These are phyloP conservation scores for Conchocele bisecta DNA, from an alignment of 2,888 invertebrate species.

Conservation along the genomic window DNA sequence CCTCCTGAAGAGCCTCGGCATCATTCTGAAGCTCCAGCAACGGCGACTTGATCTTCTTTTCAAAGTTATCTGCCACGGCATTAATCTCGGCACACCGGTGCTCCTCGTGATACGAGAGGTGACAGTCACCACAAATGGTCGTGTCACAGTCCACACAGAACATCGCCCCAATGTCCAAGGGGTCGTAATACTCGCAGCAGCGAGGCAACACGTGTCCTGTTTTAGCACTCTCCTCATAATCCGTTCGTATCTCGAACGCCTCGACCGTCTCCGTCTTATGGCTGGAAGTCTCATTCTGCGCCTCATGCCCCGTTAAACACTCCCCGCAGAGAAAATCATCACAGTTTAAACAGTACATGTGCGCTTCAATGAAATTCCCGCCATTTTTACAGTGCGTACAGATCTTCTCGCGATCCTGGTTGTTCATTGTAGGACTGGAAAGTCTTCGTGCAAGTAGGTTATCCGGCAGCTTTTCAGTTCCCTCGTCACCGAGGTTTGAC, in stretches of 20 bases:
- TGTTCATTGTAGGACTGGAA: constrained; percentile 47
- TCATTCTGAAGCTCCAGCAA: constrained; percentile 64
- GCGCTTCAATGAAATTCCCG: constrained; percentile 64
- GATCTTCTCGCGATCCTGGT: constrained; percentile 53
- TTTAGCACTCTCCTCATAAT: constrained; percentile 48
- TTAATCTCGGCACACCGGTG: constrained; percentile 74
- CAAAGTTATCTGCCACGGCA: constrained; percentile 75
- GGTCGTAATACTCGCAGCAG: constrained; percentile 73
- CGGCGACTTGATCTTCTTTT: constrained; percentile 70
- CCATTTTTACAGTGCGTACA: constrained; percentile 67
- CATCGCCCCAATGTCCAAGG: constrained; percentile 71
- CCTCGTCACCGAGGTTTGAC: constrained; percentile 41
- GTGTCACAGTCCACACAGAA: constrained; percentile 76
- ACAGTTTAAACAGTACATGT: constrained; percentile 70
- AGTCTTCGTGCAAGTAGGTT: constrained; percentile 71
- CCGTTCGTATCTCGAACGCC: constrained; percentile 51
- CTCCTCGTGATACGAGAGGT: constrained; percentile 61
- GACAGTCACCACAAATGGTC: constrained; percentile 72
- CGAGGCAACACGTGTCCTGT: constrained; percentile 56
- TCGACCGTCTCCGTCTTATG: constrained; percentile 67
- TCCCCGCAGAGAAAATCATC: constrained; percentile 69
- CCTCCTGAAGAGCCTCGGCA: constrained; percentile 56
- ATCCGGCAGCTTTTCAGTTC: constrained; percentile 59
- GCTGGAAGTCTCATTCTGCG: constrained; percentile 66
- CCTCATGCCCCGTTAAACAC: constrained; percentile 65